Evolutionary conservation across 1,140 invertebrate genomes (phyloP).

Genomic region (Mya arenaria): DNA sequence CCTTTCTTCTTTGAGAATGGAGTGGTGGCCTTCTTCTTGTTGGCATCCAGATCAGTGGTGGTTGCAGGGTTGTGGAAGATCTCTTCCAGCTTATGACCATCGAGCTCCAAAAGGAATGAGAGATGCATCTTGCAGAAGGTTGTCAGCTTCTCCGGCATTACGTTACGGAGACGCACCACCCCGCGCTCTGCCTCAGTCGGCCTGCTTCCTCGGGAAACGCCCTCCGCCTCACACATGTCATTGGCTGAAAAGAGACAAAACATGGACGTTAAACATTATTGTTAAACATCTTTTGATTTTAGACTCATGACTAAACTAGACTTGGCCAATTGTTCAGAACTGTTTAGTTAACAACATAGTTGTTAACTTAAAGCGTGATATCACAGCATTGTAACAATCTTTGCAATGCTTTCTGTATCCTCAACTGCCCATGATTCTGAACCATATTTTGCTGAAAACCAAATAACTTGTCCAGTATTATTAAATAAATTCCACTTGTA

Average conservation of each 20-base stretch:
- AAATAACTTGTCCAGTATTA: no score
- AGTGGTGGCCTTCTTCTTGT: slow-evolving; percentile 62
- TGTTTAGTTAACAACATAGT: no score
- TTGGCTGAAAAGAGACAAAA: slow-evolving; percentile 58
- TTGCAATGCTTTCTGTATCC: no score
- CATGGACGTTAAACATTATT: no score
- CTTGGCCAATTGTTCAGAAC: no score
- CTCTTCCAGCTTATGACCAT: slow-evolving; percentile 70
- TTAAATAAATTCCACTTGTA: no score
- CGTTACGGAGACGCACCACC: slow-evolving; percentile 68
- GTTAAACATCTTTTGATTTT: background rate
- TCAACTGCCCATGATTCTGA: no score
- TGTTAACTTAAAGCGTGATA: no score
- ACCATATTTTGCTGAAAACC: no score
- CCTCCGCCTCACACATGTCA: slow-evolving; percentile 66
- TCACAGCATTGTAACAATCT: no score
- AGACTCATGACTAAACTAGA: background rate
- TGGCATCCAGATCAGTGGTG: slow-evolving; percentile 11
- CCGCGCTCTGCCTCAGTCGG: slow-evolving; percentile 70
- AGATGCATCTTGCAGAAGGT: slow-evolving; percentile 95
- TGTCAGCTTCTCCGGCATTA: slow-evolving; percentile 90
- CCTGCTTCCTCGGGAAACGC: slow-evolving; percentile 49
- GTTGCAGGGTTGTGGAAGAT: slow-evolving; percentile 55
- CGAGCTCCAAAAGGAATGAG: slow-evolving; percentile 92
- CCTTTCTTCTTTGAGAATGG: slow-evolving; percentile 73